Percentiles rank a stretch among this genome's conserved stretches.
Conservation (phyloP, 2,113 vertebrate species). For the Suricata suricatta region DNA sequence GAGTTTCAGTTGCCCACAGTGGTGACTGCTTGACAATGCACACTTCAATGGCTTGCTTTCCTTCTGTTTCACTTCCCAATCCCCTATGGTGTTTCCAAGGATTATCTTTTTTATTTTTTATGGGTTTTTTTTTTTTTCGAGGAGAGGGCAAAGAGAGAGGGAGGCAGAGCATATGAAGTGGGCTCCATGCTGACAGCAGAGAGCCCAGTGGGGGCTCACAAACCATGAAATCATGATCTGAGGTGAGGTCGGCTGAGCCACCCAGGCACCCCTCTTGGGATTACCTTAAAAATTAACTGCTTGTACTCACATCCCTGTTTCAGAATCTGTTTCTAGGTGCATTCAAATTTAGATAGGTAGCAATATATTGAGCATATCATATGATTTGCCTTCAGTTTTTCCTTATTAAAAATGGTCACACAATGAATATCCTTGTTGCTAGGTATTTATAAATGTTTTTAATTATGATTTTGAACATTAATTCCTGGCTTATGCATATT, state of each 20-base stretch:
- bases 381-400: background rate
- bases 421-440: background rate
- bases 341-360: background rate
- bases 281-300: background rate
- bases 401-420: slow-evolving; percentile 7
- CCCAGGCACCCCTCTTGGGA: background rate
- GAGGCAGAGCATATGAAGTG: no score
- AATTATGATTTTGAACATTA: background rate
- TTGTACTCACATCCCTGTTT: background rate
- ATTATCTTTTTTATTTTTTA: no score
- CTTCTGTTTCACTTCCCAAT: background rate
- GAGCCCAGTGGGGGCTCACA: no score
- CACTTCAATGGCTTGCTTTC: background rate
- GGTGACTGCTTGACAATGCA: background rate
- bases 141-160: no score
- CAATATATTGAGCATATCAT: background rate
- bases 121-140: no score
- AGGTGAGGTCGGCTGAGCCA: no score
- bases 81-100: background rate
- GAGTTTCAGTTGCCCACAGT: background rate
- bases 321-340: background rate
- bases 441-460: background rate
- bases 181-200: no score
- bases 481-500: background rate
- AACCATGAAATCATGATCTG: no score